Evolutionary conservation across 2,113 vertebrate genomes (phyloP).

Genomic region (Steatornis caripensis): DNA sequence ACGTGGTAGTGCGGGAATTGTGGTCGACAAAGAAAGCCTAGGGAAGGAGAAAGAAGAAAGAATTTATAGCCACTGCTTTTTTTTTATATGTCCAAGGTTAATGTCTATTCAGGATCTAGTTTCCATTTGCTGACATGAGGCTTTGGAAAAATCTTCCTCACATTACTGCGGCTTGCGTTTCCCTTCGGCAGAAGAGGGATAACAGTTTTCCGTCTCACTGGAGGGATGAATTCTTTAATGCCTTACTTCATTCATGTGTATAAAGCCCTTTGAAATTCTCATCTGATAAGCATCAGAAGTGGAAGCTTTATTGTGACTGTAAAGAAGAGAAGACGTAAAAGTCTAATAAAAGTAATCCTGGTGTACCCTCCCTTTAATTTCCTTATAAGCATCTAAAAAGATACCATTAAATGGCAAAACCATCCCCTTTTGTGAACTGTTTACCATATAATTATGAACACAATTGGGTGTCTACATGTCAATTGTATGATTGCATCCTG

Average conservation of each 20-base stretch:
- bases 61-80: background rate
- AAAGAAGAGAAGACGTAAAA: background rate
- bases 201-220: background rate
- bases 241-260: background rate
- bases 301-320: background rate
- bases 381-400: slow-evolving; percentile 12
- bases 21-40: slow-evolving; percentile 98
- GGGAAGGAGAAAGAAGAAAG: background rate
- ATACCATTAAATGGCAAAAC: background rate
- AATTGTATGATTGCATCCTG: background rate
- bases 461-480: background rate
- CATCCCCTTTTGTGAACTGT: background rate
- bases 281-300: background rate
- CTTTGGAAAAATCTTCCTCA: background rate
- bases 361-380: background rate
- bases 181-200: background rate
- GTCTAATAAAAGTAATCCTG: background rate
- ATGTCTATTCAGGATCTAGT: background rate
- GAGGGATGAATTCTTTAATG: background rate
- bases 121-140: background rate
- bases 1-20: slow-evolving; percentile 95
- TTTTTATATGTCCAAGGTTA: background rate
- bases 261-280: background rate
- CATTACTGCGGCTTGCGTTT: background rate
- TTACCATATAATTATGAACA: background rate